Conservation (phyloP, 2,888 invertebrate species). For the Heteropelma amictum region DNA sequence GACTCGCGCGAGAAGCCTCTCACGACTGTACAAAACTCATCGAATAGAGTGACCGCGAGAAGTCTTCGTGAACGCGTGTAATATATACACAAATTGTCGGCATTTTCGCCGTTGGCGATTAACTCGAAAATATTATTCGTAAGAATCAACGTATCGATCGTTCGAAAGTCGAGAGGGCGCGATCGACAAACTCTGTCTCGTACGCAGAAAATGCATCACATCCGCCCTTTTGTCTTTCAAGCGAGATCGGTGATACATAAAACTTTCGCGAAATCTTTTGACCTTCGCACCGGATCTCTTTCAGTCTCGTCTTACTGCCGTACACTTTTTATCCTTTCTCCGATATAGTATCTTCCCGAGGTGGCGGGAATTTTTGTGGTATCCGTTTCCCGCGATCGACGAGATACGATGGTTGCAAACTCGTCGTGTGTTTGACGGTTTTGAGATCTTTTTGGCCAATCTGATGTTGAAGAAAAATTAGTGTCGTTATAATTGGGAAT, state of each 20-base stretch:
- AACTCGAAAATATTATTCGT: neutral
- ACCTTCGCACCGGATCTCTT: neutral
- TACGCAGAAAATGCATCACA: neutral
- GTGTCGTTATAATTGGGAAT: too few species aligned
- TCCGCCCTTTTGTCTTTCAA: neutral
- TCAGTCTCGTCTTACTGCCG: neutral
- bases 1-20: slow-evolving; percentile 16
- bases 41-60: slow-evolving; percentile 41
- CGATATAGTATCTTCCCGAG: slow-evolving; percentile 5
- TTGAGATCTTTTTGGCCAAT: too few species aligned
- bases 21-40: slow-evolving; percentile 34
- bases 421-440: too few species aligned
- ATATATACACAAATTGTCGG: neutral
- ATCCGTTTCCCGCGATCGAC: neutral
- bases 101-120: neutral
- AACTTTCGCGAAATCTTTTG: slow-evolving; percentile 18
- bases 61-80: slow-evolving; percentile 2
- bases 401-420: neutral
- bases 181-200: neutral
- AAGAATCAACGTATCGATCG: neutral
- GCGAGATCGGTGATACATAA: neutral
- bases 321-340: slow-evolving; percentile 31
- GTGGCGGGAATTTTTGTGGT: neutral
- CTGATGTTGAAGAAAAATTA: too few species aligned
- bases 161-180: neutral